phyloP scores from a whole-genome alignment of 2,113 vertebrate genomes.

The Pedetes capensis region DNA sequence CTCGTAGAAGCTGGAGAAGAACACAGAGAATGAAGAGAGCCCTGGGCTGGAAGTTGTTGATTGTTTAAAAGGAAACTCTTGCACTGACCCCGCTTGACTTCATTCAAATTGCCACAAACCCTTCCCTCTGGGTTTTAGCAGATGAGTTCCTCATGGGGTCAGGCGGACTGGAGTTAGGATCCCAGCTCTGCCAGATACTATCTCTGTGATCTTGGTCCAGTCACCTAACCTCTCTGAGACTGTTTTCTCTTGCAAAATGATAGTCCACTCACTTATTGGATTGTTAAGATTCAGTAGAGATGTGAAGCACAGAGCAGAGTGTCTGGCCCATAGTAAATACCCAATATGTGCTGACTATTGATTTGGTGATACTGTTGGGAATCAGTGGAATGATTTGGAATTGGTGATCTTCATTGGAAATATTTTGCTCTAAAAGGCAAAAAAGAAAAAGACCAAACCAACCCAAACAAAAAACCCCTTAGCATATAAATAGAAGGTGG shows the following conservation, averaged over 20 bases:
- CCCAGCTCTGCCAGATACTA: not conserved
- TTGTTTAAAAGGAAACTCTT: slow-evolving; percentile 9
- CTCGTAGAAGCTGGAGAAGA: slow-evolving; percentile 86
- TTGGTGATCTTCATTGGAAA: not conserved
- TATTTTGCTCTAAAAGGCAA: not conserved
- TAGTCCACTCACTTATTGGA: not conserved
- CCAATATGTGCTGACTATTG: accelerated
- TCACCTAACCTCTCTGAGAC: not conserved
- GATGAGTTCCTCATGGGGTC: not conserved
- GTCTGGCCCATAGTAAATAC: not conserved
- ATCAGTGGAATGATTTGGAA: not conserved
- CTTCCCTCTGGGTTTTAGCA: not conserved
- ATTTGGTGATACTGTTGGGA: not conserved
- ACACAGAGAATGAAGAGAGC: slow-evolving; percentile 33
- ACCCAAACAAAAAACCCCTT: too few relatives aligned
- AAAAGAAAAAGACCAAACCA: too few relatives aligned
- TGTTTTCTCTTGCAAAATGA: not conserved
- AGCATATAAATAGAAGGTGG: not conserved
- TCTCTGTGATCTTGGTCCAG: not conserved
- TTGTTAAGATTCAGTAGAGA: not conserved
- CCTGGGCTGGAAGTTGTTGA: not conserved
- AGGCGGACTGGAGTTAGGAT: not conserved
- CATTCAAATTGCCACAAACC: not conserved
- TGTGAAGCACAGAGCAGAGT: not conserved
- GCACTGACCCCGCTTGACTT: not conserved